phyloP scores from a whole-genome alignment of 2,797 vertebrate species.

The Lagodon rhomboides region DNA sequence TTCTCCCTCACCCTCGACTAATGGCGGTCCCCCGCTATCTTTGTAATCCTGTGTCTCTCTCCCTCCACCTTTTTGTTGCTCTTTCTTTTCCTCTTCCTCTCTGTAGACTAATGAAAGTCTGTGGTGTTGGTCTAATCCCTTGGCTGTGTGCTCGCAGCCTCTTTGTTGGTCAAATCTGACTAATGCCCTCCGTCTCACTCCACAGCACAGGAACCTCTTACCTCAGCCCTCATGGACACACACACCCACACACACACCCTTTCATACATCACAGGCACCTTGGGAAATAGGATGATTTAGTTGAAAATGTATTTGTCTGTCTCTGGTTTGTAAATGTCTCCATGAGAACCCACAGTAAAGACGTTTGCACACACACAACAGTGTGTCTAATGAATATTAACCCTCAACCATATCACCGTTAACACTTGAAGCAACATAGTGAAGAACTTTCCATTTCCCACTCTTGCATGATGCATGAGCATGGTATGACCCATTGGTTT shows the following conservation, averaged over 20 bases:
- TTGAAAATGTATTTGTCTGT: no score
- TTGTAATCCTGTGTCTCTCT: conserved; percentile 72
- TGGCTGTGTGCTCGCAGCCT: conserved; percentile 75
- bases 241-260: conserved; percentile 25
- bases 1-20: conserved; percentile 56
- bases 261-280: no score
- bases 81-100: conserved; percentile 70
- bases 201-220: conserved; percentile 73
- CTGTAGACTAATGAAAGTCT: conserved; percentile 85
- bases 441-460: not conserved
- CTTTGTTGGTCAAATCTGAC: conserved; percentile 88
- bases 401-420: conserved; percentile 8
- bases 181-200: conserved; percentile 83
- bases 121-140: conserved; percentile 84
- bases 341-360: no score
- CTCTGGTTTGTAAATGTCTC: no score
- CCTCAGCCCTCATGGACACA: conserved; percentile 62
- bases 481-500: not conserved
- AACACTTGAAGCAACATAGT: conserved; percentile 4
- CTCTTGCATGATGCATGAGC: conserved; percentile 14
- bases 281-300: no score
- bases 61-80: conserved; percentile 69
- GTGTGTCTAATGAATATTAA: not conserved
- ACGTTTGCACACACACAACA: not conserved
- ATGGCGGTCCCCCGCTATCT: conserved; percentile 69